Conservation (phyloP, 2,113 vertebrate species). For the Platycercus adscitus region DNA sequence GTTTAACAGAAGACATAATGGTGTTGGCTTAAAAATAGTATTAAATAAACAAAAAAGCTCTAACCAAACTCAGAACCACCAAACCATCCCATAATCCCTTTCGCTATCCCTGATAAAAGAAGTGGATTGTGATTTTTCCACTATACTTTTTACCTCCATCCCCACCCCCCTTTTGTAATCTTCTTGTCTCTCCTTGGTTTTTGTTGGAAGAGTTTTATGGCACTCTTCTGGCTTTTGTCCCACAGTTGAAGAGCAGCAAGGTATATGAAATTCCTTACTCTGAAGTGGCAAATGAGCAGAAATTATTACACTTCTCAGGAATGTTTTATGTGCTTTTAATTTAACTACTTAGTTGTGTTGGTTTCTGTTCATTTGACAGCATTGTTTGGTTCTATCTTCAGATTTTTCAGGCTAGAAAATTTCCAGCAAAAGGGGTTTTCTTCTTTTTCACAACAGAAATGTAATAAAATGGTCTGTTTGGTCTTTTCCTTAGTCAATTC, state of each 20-base stretch:
- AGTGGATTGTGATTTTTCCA: neutral
- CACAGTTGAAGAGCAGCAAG: neutral
- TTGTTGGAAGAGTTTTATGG: neutral
- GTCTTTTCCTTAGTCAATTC: neutral
- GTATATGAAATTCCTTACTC: neutral
- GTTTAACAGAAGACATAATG: neutral
- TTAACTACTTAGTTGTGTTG: neutral
- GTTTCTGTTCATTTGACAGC: neutral
- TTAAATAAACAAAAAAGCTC: neutral
- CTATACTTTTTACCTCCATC: neutral
- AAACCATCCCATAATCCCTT: neutral
- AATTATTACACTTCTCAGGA: neutral
- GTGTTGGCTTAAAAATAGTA: neutral
- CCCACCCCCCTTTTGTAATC: accelerated
- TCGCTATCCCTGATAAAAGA: neutral
- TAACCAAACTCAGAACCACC: neutral
- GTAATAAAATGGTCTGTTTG: neutral
- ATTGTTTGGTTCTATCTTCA: neutral
- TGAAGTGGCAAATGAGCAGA: neutral
- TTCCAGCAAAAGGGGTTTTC: neutral
- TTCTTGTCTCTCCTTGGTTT: neutral
- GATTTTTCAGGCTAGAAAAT: neutral
- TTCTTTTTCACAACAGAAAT: neutral
- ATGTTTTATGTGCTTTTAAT: neutral
- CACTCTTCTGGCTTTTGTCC: neutral